Evolutionary conservation across 2,888 invertebrate genomes (phyloP).

Genomic region (Urechis unicinctus): DNA sequence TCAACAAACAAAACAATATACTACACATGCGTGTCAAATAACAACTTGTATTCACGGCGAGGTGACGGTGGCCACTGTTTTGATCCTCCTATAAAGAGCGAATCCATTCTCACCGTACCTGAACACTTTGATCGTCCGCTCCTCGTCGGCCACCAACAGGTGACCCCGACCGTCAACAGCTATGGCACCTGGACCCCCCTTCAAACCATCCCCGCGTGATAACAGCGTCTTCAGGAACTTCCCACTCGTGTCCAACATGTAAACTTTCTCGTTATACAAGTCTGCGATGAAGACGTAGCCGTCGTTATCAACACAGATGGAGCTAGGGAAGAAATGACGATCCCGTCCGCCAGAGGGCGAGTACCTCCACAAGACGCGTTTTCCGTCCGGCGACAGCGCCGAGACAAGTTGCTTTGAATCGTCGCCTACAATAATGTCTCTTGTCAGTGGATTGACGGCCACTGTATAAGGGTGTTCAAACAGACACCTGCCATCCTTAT

Average conservation of each 20-base stretch:
- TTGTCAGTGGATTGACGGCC: slow-evolving; percentile 18
- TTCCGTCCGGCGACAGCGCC: slow-evolving; percentile 3
- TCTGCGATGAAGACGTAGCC: slow-evolving; percentile 18
- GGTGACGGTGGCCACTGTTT: too few species aligned
- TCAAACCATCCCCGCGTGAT: slow-evolving; percentile 13
- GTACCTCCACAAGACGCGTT: slow-evolving; percentile 13
- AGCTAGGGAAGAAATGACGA: slow-evolving; percentile 19
- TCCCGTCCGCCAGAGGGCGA: slow-evolving; percentile 9
- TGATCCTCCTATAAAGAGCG: not conserved
- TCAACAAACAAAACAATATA: too few species aligned
- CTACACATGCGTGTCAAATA: too few species aligned
- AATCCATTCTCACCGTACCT: slow-evolving; percentile 7
- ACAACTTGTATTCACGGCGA: too few species aligned
- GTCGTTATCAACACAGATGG: slow-evolving; percentile 15
- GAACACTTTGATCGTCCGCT: slow-evolving; percentile 15
- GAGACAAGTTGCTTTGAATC: slow-evolving; percentile 16
- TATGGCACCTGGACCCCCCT: slow-evolving; percentile 16
- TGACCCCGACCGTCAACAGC: slow-evolving; percentile 15
- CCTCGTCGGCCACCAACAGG: slow-evolving; percentile 17
- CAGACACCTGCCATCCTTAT: not conserved
- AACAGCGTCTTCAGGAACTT: slow-evolving; percentile 15
- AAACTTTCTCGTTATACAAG: slow-evolving; percentile 19
- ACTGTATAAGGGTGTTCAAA: slow-evolving; percentile 19
- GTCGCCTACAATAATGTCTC: slow-evolving; percentile 18
- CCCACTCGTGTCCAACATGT: slow-evolving; percentile 17